Percentiles rank a stretch among this genome's conserved stretches.
Evolutionary conservation across 2,888 invertebrate species (phyloP).

Genomic region (Poecilus cupreus): DNA sequence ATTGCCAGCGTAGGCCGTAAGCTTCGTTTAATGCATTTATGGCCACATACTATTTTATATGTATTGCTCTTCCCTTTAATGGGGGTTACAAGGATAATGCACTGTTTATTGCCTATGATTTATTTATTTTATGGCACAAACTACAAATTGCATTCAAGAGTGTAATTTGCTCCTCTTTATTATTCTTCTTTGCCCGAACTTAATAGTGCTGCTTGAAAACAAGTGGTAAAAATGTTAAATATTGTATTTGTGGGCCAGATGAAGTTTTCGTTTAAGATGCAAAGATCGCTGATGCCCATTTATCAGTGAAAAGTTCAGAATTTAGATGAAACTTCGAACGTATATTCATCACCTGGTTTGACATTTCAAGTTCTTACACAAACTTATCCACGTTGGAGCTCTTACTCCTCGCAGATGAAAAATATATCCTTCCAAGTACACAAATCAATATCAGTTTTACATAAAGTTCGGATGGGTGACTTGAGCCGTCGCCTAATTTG

Average conservation of each 20-base stretch:
- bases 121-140: slow-evolving; percentile 17
- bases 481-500: no score
- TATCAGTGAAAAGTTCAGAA: slow-evolving; percentile 22
- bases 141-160: not conserved
- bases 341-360: slow-evolving; percentile 22
- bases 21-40: slow-evolving; percentile 40
- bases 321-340: slow-evolving; percentile 18
- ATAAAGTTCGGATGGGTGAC: no score
- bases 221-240: not conserved
- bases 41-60: slow-evolving; percentile 29
- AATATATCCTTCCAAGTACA: not conserved
- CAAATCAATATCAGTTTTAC: slow-evolving; percentile 15
- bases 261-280: not conserved
- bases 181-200: not conserved
- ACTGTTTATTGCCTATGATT: slow-evolving; percentile 16
- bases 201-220: not conserved
- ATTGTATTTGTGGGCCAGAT: not conserved
- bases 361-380: slow-evolving; percentile 32
- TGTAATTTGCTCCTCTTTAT: no score
- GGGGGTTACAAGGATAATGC: not conserved
- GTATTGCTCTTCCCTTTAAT: slow-evolving; percentile 19
- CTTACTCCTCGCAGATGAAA: slow-evolving; percentile 2
- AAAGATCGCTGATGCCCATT: slow-evolving; percentile 9
- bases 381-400: slow-evolving; percentile 27
- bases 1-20: slow-evolving; percentile 2